Base-by-base conservation (phyloP, 2,113 vertebrate genomes). In the Salminus brasiliensis region DNA sequence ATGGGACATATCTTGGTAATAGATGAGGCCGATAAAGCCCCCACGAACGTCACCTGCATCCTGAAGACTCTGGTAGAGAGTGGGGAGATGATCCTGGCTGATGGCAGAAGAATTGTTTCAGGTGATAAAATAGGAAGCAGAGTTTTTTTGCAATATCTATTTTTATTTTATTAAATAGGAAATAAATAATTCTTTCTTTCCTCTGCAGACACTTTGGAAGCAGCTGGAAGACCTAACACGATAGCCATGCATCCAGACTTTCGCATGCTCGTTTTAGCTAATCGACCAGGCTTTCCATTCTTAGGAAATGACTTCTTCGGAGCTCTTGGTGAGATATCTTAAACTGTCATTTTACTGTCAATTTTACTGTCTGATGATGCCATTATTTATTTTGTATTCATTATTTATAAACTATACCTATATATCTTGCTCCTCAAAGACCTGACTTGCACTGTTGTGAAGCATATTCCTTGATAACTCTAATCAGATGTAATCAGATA, bases 291-390 rank as follows among this genome's bases (percentile, higher is more conserved):
- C 23, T 99, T 99, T 89, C 98, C 98, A 49, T 99, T 99, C 91
- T 85, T 99, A 87, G 98, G 98, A 62, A 99, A 99, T 74, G 96
- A 99, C 88, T 99, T 99, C 84, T 99, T 98, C 84, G 96, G 97
- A 69, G 95, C 98, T 11, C 89, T 99, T 88, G 98, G 98, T 99
- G 93, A 84, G 76, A 57, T 9, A 4, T 30, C 0, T 68, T 27
- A 45, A 29, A 21, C 60, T 29, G 6, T 36, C 21, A 65, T 8
- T 10, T 9, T 27, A 29, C 9, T 59, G 5, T 47, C 5, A 21
- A 65, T 8, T 10, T 9, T 27, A 29, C 9, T 59, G 5, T 47
- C 5, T n/a, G n/a, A 34, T 6, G 0, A 43, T 47, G 4, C 13
- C 16, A 45, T 68, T 68, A 43, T 43, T 25, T 23, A 53, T 1